A percentile compares a stretch with the other conserved stretches of the same genome.
Conservation (phyloP, 2,888 invertebrate species). For the Tinea semifulvella region DNA sequence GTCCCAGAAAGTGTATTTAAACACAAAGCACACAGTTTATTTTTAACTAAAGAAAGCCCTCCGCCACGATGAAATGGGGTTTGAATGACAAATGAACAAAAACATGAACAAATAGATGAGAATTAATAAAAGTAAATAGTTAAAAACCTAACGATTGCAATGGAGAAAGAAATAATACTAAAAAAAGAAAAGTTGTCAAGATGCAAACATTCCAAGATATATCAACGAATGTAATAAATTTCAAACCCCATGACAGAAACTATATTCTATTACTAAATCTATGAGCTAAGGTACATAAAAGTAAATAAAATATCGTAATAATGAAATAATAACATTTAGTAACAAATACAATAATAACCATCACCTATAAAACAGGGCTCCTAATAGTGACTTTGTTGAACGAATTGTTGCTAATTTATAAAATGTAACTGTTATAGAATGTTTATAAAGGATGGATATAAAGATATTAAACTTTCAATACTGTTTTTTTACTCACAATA, state of each 20-base stretch:
- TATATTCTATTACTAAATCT: slow-evolving; percentile 11
- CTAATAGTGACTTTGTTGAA: slow-evolving; percentile 11
- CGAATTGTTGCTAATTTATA: not conserved
- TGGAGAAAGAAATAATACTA: slow-evolving; percentile 41
- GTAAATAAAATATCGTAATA: slow-evolving; percentile 3
- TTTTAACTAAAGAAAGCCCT: slow-evolving; percentile 44
- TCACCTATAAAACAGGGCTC: slow-evolving; percentile 28
- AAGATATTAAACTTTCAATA: not conserved
- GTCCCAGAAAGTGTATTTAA: slow-evolving; percentile 36
- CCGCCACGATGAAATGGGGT: slow-evolving; percentile 62
- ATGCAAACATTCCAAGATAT: slow-evolving; percentile 64
- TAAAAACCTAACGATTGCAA: slow-evolving; percentile 7
- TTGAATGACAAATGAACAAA: slow-evolving; percentile 44
- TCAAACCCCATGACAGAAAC: slow-evolving; percentile 63
- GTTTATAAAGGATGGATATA: not conserved
- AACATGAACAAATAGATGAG: slow-evolving; percentile 26
- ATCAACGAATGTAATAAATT: slow-evolving; percentile 47
- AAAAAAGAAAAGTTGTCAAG: slow-evolving; percentile 64
- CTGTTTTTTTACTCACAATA: too few relatives aligned
- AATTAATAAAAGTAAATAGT: not conserved
- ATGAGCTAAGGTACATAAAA: not conserved
- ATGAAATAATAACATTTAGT: slow-evolving; percentile 12
- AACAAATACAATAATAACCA: slow-evolving; percentile 24
- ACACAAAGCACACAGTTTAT: slow-evolving; percentile 21
- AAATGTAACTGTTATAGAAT: not conserved